Base-by-base conservation (phyloP, 1,140 invertebrate genomes). In the Lepidurus apus region DNA sequence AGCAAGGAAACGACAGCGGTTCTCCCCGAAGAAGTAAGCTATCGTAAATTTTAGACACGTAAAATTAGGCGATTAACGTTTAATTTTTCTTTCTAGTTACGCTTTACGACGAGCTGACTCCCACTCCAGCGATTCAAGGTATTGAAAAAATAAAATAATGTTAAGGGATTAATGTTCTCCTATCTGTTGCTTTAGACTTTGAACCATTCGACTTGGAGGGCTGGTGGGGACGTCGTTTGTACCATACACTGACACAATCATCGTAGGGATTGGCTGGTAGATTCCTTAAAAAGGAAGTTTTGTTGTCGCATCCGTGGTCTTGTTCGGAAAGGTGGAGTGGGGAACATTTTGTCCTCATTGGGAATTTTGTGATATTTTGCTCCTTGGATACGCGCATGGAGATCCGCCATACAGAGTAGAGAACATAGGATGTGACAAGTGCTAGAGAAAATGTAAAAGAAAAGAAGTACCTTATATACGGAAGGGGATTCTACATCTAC, bases 141-240 rank as follows among this genome's bases (percentile, higher is more conserved):
- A 65, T n/a, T 13, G 7, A 65, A 21, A 47, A 11, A 47, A n/a
- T 10, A 21, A n/a, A 6, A 65, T n/a, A n/a, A 6, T 65, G 11
- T 65, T 6, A 65, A 8, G 5, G 11, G 11, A 6, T 65, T 65
- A n/a, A 17, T 21, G 0, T 65, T 21, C 21, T 79, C 45, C n/a
- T 13, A 84, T 83, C 80, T 85, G 78, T 80, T 82, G 81, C 79
- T 87, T 87, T 81, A 89, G 92, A 94, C 83, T 95, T 95, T 83
- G 92, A 93, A 82, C 92, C 93, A 9, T 95, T 95, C 83, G 93
- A 95, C 86, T 86, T 95, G 82, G 93, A 94, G 83, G 90, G 92
- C 13, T 95, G 93, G 92, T 95, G 93, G 93, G 93, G 93, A 73
- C 92, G 93, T 83, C 86, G 93, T 81, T 85, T 95, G 74, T 93